Evolutionary conservation across 2,113 vertebrate genomes (phyloP).

Genomic region (Seriola dumerili): DNA sequence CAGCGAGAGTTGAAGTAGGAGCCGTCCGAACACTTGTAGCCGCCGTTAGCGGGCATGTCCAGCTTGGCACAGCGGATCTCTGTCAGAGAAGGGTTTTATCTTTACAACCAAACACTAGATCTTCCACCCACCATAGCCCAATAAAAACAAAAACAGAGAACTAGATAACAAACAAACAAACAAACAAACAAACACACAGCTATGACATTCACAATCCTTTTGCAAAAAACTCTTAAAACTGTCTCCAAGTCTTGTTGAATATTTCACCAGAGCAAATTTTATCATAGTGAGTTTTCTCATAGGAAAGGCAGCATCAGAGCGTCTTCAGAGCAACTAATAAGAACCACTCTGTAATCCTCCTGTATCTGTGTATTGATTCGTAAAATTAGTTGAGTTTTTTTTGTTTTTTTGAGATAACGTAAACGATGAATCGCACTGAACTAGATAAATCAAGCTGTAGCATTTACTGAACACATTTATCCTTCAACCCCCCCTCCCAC

Average conservation of each 20-base stretch:
- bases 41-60: slow-evolving; percentile 91
- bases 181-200: too few species aligned
- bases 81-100: slow-evolving; percentile 66
- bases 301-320: neutral
- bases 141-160: neutral
- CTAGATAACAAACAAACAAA: too few species aligned
- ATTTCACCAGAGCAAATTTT: neutral
- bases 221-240: neutral
- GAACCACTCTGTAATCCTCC: too few species aligned
- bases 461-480: too few species aligned
- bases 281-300: neutral
- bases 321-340: too few species aligned
- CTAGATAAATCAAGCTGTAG: too few species aligned
- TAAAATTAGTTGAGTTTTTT: too few species aligned
- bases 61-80: slow-evolving; percentile 93
- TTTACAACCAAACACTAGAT: neutral
- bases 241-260: neutral
- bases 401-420: too few species aligned
- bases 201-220: too few species aligned
- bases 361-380: too few species aligned
- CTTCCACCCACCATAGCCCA: neutral
- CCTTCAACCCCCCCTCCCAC: too few species aligned
- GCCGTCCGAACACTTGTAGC: slow-evolving; percentile 94
- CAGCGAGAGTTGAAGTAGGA: slow-evolving; percentile 96
- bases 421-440: too few species aligned